Percentiles rank a stretch among this genome's conserved stretches.
Evolutionary conservation across 2,888 invertebrate genomes (phyloP).

Genomic region (Agrotis segetum): DNA sequence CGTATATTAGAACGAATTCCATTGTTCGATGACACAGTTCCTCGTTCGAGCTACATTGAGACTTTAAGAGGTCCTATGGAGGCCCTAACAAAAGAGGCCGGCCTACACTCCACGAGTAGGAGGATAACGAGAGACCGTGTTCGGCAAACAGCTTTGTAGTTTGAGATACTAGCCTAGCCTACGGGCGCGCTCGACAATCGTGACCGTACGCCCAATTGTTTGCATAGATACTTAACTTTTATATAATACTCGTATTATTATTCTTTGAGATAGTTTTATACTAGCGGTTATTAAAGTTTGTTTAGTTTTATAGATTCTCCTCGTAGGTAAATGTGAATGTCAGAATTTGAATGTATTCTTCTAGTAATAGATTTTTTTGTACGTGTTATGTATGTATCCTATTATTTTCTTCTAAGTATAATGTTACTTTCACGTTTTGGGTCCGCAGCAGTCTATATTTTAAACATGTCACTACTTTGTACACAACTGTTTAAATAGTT

Average conservation of each 20-base stretch:
- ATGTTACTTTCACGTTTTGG: neutral
- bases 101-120: slow-evolving; percentile 63
- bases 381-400: neutral
- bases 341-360: neutral
- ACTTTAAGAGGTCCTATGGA: slow-evolving; percentile 66
- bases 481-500: slow-evolving; percentile 15
- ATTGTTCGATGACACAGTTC: slow-evolving; percentile 62
- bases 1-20: slow-evolving; percentile 49
- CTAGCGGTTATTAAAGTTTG: slow-evolving; percentile 18
- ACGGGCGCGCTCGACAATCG: slow-evolving; percentile 15
- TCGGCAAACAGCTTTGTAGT: slow-evolving; percentile 68
- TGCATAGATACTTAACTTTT: slow-evolving; percentile 1
- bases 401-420: neutral
- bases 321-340: neutral
- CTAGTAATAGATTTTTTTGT: neutral
- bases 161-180: slow-evolving; percentile 46
- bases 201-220: slow-evolving; percentile 12
- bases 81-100: slow-evolving; percentile 65
- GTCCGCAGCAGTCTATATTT: neutral
- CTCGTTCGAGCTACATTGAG: slow-evolving; percentile 56
- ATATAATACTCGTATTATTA: too few relatives aligned
- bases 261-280: slow-evolving; percentile 22
- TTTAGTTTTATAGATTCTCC: neutral
- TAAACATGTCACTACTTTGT: slow-evolving; percentile 6
- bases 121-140: slow-evolving; percentile 72